Conservation (phyloP, 2,888 invertebrate species). For the Catocala sponsa region DNA sequence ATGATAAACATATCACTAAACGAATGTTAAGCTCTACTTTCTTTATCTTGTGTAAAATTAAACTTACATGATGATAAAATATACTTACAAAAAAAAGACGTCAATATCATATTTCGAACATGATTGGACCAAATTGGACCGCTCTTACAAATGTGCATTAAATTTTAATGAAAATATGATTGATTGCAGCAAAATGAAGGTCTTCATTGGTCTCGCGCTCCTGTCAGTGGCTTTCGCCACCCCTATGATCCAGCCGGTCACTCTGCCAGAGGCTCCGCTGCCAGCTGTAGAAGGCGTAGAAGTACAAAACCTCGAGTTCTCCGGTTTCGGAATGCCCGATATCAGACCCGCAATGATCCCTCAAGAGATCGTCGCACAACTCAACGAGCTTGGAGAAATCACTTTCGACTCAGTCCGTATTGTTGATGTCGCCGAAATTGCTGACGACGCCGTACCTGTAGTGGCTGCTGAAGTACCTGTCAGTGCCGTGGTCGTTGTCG, state of each 20-base stretch:
- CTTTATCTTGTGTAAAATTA: no score
- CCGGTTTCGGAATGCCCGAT: conserved; percentile 25
- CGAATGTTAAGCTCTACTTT: no score
- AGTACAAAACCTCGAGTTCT: conserved; percentile 2
- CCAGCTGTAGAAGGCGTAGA: conserved; percentile 33
- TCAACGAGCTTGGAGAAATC: conserved; percentile 9
- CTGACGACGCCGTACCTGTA: conserved; percentile 15
- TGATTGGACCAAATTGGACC: no score
- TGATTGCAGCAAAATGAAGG: conserved; percentile 72
- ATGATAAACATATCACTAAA: no score
- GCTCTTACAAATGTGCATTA: no score
- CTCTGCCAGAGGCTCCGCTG: conserved; percentile 34
- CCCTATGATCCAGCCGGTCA: conserved; percentile 41
- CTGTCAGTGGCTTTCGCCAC: conserved; percentile 64
- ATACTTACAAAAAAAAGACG: no score
- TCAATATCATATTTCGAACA: no score
- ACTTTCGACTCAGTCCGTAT: neutral
- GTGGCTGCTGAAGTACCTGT: neutral
- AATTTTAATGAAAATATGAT: neutral
- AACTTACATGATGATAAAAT: no score
- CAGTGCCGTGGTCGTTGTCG: neutral
- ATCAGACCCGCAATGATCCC: conserved; percentile 46
- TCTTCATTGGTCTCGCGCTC: conserved; percentile 67
- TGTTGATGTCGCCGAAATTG: conserved; percentile 9
- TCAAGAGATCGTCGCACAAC: conserved; percentile 40